phyloP scores from a whole-genome alignment of 2,888 invertebrate genomes.

The Dermolepida albohirtum region DNA sequence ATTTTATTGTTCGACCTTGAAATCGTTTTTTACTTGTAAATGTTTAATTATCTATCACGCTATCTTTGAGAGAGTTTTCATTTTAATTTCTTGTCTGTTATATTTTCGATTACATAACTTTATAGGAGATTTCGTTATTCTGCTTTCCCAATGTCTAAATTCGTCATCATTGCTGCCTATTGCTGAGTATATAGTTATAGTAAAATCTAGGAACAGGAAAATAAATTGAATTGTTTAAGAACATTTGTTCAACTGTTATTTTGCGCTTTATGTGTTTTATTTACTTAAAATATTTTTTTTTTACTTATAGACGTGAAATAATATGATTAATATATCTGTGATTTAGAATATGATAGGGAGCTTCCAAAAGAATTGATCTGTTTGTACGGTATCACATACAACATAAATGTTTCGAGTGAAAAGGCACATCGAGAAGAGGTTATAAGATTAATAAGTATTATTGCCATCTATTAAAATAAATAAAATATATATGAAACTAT shows the following conservation, averaged over 20 bases:
- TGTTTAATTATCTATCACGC: too few relatives aligned
- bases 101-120: too few relatives aligned
- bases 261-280: conserved; percentile 10
- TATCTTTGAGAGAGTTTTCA: too few relatives aligned
- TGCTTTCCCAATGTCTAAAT: too few relatives aligned
- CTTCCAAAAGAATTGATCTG: conserved; percentile 22
- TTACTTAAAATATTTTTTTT: conserved; percentile 21
- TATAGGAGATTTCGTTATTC: too few relatives aligned
- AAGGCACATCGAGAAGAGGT: conserved; percentile 13
- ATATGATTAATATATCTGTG: conserved; percentile 12
- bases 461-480: conserved; percentile 42
- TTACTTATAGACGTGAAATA: conserved; percentile 23
- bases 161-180: too few relatives aligned
- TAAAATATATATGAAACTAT: conserved; percentile 38
- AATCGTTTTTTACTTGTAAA: too few relatives aligned
- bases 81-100: too few relatives aligned
- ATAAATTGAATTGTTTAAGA: too few relatives aligned
- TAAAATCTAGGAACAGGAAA: too few relatives aligned
- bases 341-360: conserved; percentile 32
- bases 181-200: too few relatives aligned
- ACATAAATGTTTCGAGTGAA: conserved; percentile 9
- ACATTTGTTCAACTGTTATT: not conserved
- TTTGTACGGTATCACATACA: not conserved
- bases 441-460: conserved; percentile 14
- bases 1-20: too few relatives aligned